These are phyloP conservation scores for Lysandra coridon DNA, from an alignment of 2,888 invertebrate genomes.

Conservation along the genomic window DNA sequence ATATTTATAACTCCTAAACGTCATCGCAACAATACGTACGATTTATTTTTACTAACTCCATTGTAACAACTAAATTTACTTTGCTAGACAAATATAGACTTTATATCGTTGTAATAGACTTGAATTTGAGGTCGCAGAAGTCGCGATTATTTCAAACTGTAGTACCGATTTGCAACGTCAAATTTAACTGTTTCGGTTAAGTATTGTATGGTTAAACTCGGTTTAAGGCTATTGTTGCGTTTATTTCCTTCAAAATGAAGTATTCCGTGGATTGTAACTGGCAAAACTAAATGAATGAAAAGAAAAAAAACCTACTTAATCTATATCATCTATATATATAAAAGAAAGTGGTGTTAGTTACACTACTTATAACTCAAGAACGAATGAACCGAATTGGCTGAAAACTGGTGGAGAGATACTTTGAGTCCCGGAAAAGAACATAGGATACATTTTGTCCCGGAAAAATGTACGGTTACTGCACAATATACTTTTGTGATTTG, in stretches of 20 bases:
- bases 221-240: neutral
- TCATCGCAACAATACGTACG: slow-evolving; percentile 1
- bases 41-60: slow-evolving; percentile 25
- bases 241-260: neutral
- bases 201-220: slow-evolving; percentile 10
- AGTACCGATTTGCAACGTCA: slow-evolving; percentile 18
- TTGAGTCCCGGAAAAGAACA: too few species aligned
- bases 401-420: too few species aligned
- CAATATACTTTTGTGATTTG: too few species aligned
- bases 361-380: too few species aligned
- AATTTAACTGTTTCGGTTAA: slow-evolving; percentile 18
- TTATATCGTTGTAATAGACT: neutral
- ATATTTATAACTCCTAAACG: slow-evolving; percentile 25
- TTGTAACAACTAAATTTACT: slow-evolving; percentile 6
- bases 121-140: neutral
- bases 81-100: neutral
- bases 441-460: too few species aligned
- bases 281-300: neutral
- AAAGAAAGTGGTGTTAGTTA: too few species aligned
- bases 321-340: too few species aligned
- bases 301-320: neutral
- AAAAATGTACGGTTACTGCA: too few species aligned
- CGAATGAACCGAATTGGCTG: too few species aligned
- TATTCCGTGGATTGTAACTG: neutral
- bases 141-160: neutral